phyloP scores from a whole-genome alignment of 2,888 invertebrate genomes.

The Timema podura region DNA sequence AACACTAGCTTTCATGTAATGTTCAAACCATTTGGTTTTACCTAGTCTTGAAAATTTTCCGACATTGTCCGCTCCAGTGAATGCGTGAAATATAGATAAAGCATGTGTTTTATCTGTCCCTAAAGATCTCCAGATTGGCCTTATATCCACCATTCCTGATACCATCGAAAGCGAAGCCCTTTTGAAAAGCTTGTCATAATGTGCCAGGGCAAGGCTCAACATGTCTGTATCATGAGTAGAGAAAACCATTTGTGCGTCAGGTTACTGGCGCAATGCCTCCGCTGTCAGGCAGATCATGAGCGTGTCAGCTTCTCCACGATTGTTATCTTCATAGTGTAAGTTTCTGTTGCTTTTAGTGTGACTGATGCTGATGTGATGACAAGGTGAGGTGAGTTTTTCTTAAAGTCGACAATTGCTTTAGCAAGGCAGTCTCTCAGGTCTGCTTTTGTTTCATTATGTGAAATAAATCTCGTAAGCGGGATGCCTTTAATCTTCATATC shows the following conservation, averaged over 20 bases:
- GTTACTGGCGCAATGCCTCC: background rate
- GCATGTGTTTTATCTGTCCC: background rate
- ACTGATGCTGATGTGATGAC: background rate
- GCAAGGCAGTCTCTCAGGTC: background rate
- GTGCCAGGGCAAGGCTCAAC: background rate
- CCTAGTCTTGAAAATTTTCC: background rate
- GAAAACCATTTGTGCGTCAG: background rate
- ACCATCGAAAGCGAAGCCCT: background rate
- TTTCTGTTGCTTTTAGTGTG: background rate
- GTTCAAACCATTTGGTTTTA: background rate
- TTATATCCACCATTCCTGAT: background rate
- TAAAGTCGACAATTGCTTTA: no score
- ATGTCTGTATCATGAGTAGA: background rate
- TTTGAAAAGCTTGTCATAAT: background rate
- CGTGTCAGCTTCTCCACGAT: background rate
- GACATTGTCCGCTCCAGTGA: constrained; percentile 1
- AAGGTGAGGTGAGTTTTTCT: background rate
- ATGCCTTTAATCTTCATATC: no score
- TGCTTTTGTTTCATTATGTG: background rate
- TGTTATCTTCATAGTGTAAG: background rate
- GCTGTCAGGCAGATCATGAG: constrained; percentile 1
- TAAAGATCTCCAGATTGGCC: background rate
- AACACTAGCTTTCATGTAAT: background rate
- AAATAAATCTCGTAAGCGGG: background rate
- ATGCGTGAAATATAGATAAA: background rate